Evolutionary conservation across 2,888 invertebrate genomes (phyloP).

Genomic region (Pseudanteris insignis): DNA sequence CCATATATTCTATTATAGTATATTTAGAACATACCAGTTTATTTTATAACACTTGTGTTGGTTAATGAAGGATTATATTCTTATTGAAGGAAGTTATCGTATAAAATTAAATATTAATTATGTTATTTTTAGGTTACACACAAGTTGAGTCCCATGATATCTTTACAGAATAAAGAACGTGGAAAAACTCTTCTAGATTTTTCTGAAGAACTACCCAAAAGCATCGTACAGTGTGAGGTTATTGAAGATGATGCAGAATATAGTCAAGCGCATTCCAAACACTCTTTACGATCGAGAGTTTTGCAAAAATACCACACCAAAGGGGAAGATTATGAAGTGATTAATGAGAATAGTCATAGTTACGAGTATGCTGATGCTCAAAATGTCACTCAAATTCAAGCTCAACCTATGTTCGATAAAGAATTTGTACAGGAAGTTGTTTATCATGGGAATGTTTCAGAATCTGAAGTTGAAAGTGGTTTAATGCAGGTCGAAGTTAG

Average conservation of each 20-base stretch:
- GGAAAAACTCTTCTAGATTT: slow-evolving; percentile 16
- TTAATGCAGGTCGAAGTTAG: slow-evolving; percentile 50
- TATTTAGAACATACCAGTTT: neutral
- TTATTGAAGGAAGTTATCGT: neutral
- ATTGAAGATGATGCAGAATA: slow-evolving; percentile 13
- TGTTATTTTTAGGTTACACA: slow-evolving; percentile 40
- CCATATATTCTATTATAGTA: neutral
- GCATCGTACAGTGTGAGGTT: neutral
- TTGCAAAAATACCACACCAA: slow-evolving; percentile 39
- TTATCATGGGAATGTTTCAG: slow-evolving; percentile 37
- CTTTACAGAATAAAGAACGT: slow-evolving; percentile 31
- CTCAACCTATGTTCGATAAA: slow-evolving; percentile 27
- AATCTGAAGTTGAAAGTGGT: slow-evolving; percentile 44
- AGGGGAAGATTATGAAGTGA: slow-evolving; percentile 41
- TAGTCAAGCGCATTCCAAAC: neutral
- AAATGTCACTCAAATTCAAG: slow-evolving; percentile 12
- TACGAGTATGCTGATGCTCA: slow-evolving; percentile 8
- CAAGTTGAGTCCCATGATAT: slow-evolving; percentile 51
- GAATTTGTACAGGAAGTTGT: slow-evolving; percentile 27
- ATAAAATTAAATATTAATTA: neutral
- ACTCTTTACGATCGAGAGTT: slow-evolving; percentile 29
- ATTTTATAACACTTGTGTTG: neutral
- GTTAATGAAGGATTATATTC: neutral
- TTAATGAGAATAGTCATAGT: slow-evolving; percentile 35
- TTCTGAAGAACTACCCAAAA: slow-evolving; percentile 13